These are phyloP conservation scores for Morpho achilles DNA, from an alignment of 2,888 invertebrate genomes.

Conservation along the genomic window DNA sequence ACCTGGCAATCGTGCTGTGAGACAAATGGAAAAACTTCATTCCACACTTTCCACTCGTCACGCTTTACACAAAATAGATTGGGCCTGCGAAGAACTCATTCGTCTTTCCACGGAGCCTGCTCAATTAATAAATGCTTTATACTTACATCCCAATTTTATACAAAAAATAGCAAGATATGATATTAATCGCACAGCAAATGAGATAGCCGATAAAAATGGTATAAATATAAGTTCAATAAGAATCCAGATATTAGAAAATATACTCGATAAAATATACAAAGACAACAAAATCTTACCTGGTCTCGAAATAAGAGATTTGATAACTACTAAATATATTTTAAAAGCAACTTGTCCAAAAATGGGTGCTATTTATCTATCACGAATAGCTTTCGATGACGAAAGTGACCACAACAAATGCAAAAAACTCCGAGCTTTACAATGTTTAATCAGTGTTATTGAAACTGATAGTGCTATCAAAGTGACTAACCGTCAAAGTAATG, in stretches of 20 bases:
- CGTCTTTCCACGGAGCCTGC: slow-evolving; percentile 64
- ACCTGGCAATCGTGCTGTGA: slow-evolving; percentile 68
- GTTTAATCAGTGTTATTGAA: slow-evolving; percentile 69
- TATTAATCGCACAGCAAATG: slow-evolving; percentile 67
- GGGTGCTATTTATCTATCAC: slow-evolving; percentile 71
- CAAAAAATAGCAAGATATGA: slow-evolving; percentile 63
- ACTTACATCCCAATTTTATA: slow-evolving; percentile 64
- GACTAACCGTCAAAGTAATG: slow-evolving; percentile 57
- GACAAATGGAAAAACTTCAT: slow-evolving; percentile 71
- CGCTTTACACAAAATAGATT: slow-evolving; percentile 67
- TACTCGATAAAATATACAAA: slow-evolving; percentile 52
- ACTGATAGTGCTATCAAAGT: slow-evolving; percentile 68
- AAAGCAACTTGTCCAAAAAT: slow-evolving; percentile 74
- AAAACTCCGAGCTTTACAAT: slow-evolving; percentile 70
- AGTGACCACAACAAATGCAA: slow-evolving; percentile 67
- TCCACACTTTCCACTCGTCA: slow-evolving; percentile 69
- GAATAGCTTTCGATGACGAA: slow-evolving; percentile 70
- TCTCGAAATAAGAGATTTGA: slow-evolving; percentile 55
- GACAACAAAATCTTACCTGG: slow-evolving; percentile 44
- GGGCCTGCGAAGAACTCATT: slow-evolving; percentile 69
- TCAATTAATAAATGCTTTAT: slow-evolving; percentile 67
- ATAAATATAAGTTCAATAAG: slow-evolving; percentile 69
- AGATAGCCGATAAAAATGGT: slow-evolving; percentile 72
- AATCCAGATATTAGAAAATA: slow-evolving; percentile 70
- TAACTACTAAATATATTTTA: slow-evolving; percentile 70